Percentiles rank a stretch among this genome's conserved stretches.
These are phyloP conservation scores for Macheiramphus alcinus DNA, from an alignment of 2,113 vertebrate genomes.

Conservation along the genomic window DNA sequence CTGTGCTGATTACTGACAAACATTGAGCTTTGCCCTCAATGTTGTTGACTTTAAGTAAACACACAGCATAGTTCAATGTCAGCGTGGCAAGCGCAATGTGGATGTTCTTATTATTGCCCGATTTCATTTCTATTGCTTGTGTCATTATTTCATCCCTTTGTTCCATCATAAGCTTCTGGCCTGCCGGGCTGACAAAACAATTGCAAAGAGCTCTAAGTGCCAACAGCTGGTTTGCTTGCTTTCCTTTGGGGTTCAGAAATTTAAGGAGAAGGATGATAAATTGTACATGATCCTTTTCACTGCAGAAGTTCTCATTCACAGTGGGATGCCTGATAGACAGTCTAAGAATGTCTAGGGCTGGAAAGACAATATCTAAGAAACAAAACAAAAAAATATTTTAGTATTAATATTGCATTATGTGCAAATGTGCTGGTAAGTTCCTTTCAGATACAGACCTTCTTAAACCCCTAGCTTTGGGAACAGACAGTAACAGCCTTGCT, in stretches of 20 bases:
- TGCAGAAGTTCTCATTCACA: conserved; percentile 91
- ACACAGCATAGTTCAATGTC: conserved; percentile 90
- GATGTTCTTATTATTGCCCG: conserved; percentile 90
- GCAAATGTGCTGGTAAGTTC: not conserved
- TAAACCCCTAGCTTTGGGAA: not conserved
- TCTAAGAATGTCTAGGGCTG: conserved; percentile 93
- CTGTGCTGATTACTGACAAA: conserved; percentile 89
- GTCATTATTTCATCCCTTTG: conserved; percentile 88
- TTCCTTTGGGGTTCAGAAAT: conserved; percentile 86
- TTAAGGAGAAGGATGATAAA: conserved; percentile 88
- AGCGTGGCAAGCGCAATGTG: conserved; percentile 93
- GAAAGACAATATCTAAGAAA: conserved; percentile 92
- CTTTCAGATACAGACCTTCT: not conserved
- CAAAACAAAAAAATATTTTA: conserved; percentile 20
- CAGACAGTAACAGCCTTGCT: too few species aligned
- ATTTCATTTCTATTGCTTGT: conserved; percentile 85
- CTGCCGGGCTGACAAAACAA: conserved; percentile 85
- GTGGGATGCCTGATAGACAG: conserved; percentile 89
- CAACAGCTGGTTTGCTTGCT: conserved; percentile 93
- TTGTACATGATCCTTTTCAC: conserved; percentile 83
- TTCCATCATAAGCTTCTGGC: conserved; percentile 86
- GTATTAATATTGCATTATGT: not conserved
- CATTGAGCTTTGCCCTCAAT: conserved; percentile 97
- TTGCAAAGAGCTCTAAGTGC: conserved; percentile 94
- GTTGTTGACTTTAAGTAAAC: conserved; percentile 84